Base-by-base conservation (phyloP, 2,113 vertebrate genomes). In the Mugil cephalus region DNA sequence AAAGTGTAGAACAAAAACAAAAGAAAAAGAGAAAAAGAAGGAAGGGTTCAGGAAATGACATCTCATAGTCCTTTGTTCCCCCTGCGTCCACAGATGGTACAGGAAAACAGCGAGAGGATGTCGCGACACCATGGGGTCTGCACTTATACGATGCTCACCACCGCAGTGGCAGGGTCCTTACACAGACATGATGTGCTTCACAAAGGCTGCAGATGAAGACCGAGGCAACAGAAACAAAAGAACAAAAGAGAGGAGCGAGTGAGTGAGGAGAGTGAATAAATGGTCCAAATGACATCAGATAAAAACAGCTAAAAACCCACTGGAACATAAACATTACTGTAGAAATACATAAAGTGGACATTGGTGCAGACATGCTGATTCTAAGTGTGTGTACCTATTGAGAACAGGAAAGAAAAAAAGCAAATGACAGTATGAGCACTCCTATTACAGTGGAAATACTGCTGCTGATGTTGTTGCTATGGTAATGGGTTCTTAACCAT, bases 121-220 rank as follows among this genome's bases (percentile, higher is more conserved):
- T 92, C 93, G 74, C 73, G 93, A 94, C 94, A 92, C 92, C 92
- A 88, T 93, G 93, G 94, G 94, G 92, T 97, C 94, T 94, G 95
- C 91, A 90, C 90, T 85, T 90, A 91, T 79, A 83, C 7, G 63
- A 88, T 88, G 89, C 76, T 90, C 87, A 81, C 87, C 83, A 78
- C 74, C 46, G 48, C 84, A 78, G 73, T 69, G 63, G 85, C 69
- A 78, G 80, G 68, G 70, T 87, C 88, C 64, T 96, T 96, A 99
- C 83, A 97, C 84, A 76, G 98, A 99, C 95, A 99, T 94, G 95
- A 99, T 98, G 93, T 99, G 97, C 92, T 96, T 99, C 92, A 99
- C 97, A 89, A 99, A 99, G 61, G 97, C 98, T 99, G 94, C 85
- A 67, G 68, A 53, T 17, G 47, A 36, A 64, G 61, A 70, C 62